Base-by-base conservation (phyloP, 2,888 invertebrate species). In the Unio delphinus region DNA sequence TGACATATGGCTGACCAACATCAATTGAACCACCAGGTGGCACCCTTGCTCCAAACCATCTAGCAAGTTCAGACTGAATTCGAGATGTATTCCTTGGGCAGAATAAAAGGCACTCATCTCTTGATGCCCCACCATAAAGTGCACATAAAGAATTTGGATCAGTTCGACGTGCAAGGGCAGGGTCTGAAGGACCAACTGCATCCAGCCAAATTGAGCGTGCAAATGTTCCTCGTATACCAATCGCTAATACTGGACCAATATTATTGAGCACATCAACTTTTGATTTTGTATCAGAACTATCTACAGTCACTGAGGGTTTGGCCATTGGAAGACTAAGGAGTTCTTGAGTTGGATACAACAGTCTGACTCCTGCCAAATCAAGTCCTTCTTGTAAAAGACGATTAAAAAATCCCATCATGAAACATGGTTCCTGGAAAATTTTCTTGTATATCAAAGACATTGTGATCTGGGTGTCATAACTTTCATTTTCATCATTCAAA, bases 141-240 rank as follows among this genome's bases (percentile, higher is more conserved):
- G 88, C 88, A 81, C 86, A 87, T 45, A 89, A 72, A 26, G 87
- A 88, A 66, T 84, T 86, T 3, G 88, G 89, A 73, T 88, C 88
- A 7, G 87, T 88, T 45, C 76, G 72, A 17, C 86, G 69, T 8
- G 88, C 88, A 17, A 88, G 77, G 8, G 74, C 75, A 18, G 87
- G 88, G 70, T 89, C 89, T 1, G 86, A 81, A 0, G 89, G 88
- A 3, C 89, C 89, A 20, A 88, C 80, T 20, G 85, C 82, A 73
- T 87, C 87, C 7, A 88, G 79, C 88, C 88, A 88, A 1, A 87
- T 73, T 7, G 83, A 75, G 54, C 86, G 68, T 0, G 87, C 87
- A 62, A 80, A 78, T 17, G 84, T 83, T 28, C 89, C 89, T 1
- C 88, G 79, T n/a, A 87, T 72, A 61, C 80, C 83, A n/a, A 88